Evolutionary conservation across 2,797 vertebrate genomes (phyloP).

Genomic region (Peromyscus attwateri): DNA sequence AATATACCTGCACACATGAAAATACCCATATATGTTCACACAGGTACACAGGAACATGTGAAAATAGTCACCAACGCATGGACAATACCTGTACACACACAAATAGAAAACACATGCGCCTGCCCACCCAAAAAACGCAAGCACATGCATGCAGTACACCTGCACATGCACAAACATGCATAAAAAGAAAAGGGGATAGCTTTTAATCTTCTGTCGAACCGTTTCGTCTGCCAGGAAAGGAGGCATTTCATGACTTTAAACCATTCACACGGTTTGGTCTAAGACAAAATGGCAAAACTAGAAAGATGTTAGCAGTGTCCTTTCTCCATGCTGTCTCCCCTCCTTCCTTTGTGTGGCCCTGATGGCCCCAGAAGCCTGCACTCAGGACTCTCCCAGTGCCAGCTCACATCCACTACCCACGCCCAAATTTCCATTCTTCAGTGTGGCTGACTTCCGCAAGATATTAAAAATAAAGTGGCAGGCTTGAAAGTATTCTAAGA

Average conservation of each 20-base stretch:
- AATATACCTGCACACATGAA: background rate
- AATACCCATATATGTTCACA: background rate
- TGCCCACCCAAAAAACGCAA: background rate
- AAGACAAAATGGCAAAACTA: background rate
- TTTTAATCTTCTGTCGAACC: background rate
- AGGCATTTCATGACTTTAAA: background rate
- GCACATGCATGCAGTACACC: background rate
- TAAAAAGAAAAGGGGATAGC: background rate
- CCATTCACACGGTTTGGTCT: constrained; percentile 12
- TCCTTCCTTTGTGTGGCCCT: background rate
- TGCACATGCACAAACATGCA: background rate
- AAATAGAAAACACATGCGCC: background rate
- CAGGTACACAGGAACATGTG: background rate
- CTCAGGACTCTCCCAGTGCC: background rate
- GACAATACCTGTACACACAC: background rate
- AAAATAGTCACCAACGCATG: background rate
- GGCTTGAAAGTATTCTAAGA: background rate
- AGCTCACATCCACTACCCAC: background rate
- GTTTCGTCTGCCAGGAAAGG: background rate
- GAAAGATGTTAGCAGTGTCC: background rate
- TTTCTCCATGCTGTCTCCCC: background rate
- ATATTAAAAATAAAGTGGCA: background rate
- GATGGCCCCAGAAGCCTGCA: background rate
- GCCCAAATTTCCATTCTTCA: background rate
- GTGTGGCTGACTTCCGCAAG: background rate